phyloP scores from a whole-genome alignment of 1,140 invertebrate species.

The Papilio polyxenes region DNA sequence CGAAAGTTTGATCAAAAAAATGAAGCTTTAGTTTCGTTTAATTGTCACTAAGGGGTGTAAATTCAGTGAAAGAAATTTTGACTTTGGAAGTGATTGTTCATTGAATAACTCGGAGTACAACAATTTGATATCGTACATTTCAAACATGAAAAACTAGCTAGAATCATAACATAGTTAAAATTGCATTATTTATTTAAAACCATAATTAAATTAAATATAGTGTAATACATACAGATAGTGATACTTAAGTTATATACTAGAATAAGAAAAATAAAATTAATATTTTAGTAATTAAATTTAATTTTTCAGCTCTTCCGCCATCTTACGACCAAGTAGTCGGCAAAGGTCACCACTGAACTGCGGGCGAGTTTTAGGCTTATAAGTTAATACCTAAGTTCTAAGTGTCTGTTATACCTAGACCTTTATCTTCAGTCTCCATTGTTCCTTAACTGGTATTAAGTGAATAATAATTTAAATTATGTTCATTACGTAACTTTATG shows the following conservation, averaged over 20 bases:
- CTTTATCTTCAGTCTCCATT: not conserved
- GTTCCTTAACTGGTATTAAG: not conserved
- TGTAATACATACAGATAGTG: not conserved
- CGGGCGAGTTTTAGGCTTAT: not conserved
- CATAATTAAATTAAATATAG: not conserved
- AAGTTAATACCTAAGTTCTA: not conserved
- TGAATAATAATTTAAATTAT: not conserved
- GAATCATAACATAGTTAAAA: too few species aligned
- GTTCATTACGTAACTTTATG: not conserved
- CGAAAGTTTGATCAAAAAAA: too few species aligned
- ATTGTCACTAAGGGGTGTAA: not conserved
- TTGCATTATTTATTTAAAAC: not conserved
- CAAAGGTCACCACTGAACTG: slow-evolving; percentile 57
- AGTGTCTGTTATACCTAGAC: not conserved
- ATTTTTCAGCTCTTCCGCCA: slow-evolving; percentile 59
- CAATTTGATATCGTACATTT: too few species aligned
- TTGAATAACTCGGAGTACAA: too few species aligned
- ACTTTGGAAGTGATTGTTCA: not conserved
- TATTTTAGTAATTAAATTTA: slow-evolving; percentile 1
- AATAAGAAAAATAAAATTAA: too few species aligned
- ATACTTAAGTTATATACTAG: not conserved
- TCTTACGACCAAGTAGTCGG: slow-evolving; percentile 63
- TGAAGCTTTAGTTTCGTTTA: too few species aligned
- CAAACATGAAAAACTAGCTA: too few species aligned
- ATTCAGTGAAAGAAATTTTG: not conserved